Base-by-base conservation (phyloP, 2,797 vertebrate genomes). In the Rhinatrema bivittatum region DNA sequence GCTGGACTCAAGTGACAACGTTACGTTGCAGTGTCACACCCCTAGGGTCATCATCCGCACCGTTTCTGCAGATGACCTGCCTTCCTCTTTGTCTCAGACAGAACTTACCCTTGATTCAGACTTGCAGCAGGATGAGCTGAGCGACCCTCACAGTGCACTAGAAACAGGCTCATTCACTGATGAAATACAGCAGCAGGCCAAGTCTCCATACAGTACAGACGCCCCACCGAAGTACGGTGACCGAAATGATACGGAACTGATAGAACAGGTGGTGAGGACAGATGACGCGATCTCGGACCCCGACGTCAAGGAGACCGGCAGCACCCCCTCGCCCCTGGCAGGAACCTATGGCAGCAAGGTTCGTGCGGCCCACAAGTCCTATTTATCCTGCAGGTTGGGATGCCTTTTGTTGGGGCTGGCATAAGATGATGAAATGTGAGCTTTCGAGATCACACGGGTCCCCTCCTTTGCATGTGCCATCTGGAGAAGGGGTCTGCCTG, bases 21-120 rank as follows among this genome's bases (percentile, higher is more conserved):
- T 89, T 36, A 89, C 87, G 2, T 80, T 90, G 31, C 87, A 91
- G 56, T 89, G 88, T 69, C 89, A 93, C 48, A 74, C 88, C 0
- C 93, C 95, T 1, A 86, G 93, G 13, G 91, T 98, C 78, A 95
- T 98, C 60, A 98, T 98, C 62, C 93, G 93, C 62, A 94, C 94
- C 0, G 81, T 98, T 42, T 82, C 89, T 40, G 76, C 95, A 4
- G 86, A 87, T 34, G 93, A 94, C 46, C 74, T 87, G 47, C 46
- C 88, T 42, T 82, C 88, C 48, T 66, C 87, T 13, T 78, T 91
- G 33, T 40, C 74, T 65, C 90, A 91, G 56, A 77, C 86, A n/a
- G 89, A 92, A 57, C 72, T 96, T 59, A 54, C 79, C 1, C 72
- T 84, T 20, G 90, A 87, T 36, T 39, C 72, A 36, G 70, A 74